Conservation (phyloP, 2,797 vertebrate species). For the Amazona ochrocephala region DNA sequence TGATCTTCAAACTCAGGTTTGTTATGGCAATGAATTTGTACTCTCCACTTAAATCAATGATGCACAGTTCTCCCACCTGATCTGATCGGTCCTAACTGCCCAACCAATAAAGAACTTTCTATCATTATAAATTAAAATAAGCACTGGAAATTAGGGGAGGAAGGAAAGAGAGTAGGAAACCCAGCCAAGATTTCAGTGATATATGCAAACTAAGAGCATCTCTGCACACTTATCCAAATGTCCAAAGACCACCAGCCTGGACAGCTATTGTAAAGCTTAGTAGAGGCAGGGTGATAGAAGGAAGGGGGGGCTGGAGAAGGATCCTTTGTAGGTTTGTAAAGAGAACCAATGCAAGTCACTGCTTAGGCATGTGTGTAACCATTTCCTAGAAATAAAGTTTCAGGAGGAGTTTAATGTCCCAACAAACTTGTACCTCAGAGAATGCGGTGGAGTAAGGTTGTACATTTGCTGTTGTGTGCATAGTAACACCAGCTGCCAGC, state of each 20-base stretch:
- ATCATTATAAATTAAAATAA: conserved; percentile 29
- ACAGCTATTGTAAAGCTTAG: background rate
- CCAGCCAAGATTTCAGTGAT: background rate
- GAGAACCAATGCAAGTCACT: background rate
- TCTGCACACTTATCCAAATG: background rate
- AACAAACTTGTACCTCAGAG: background rate
- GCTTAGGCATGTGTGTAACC: background rate
- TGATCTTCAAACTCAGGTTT: conserved; percentile 1
- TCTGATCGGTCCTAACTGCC: conserved; percentile 1
- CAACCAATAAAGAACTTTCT: conserved; percentile 32
- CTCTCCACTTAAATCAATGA: background rate
- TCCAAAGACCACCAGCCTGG: background rate
- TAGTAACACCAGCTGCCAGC: background rate
- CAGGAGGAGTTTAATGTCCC: background rate
- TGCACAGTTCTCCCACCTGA: background rate
- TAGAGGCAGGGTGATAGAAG: background rate
- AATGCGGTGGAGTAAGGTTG: background rate
- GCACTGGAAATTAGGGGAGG: conserved; percentile 27
- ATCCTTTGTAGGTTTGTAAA: background rate
- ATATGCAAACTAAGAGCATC: background rate
- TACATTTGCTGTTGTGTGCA: background rate
- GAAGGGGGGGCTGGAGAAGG: background rate
- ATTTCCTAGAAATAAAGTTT: background rate
- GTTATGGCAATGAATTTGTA: background rate
- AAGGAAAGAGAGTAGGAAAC: conserved; percentile 6